Evolutionary conservation across 2,113 vertebrate genomes (phyloP), one percentile per base, ranked within the genome.

Genomic region (Chloroceryle aenea): DNA sequence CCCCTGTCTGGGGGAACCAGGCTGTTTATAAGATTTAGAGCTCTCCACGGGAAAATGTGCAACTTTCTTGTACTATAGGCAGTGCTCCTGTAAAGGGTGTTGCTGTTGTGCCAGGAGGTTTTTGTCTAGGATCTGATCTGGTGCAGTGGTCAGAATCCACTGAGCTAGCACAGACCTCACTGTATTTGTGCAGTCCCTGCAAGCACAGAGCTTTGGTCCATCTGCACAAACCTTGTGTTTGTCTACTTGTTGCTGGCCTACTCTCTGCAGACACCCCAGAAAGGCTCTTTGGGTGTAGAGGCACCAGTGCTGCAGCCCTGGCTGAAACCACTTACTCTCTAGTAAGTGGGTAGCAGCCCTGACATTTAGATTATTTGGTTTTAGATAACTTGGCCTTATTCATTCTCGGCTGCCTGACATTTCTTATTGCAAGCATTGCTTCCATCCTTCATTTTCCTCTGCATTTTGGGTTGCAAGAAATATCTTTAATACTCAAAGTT

Each of bases 291-390:
- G 4, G n/a, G 20, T 29, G 40, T 15, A 90, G 40, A 40, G 52
- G 20, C 0, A 0, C 23, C 34, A 36, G 18, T 0, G 0, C 43
- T 38, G 48, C 22, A 21, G 19, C 25, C 81, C 29, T n/a, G 32
- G 4, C 18, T 87, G 66, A 83, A 82, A 64, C 26, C 1, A 1
- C 7, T 75, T 91, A 38, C 26, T 48, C n/a, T 48, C 58, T 2
- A 1, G 2, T 58, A 68, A 66, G 40, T 4, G 22, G 34, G 48
- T 7, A 47, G 82, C 71, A 80, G 63, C 29, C 7, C 38, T 84
- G 79, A 71, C 32, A 71, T 84, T 83, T 74, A 71, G 20, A 30
- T 62, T 34, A 62, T 50, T 74, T 69, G 7, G 0, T 34, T 86
- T 86, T 71, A 26, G 32, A 36, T 67, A 71, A 27, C 29, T 69